Base-by-base conservation (phyloP, 2,888 invertebrate species). In the Andrena bicolor region DNA sequence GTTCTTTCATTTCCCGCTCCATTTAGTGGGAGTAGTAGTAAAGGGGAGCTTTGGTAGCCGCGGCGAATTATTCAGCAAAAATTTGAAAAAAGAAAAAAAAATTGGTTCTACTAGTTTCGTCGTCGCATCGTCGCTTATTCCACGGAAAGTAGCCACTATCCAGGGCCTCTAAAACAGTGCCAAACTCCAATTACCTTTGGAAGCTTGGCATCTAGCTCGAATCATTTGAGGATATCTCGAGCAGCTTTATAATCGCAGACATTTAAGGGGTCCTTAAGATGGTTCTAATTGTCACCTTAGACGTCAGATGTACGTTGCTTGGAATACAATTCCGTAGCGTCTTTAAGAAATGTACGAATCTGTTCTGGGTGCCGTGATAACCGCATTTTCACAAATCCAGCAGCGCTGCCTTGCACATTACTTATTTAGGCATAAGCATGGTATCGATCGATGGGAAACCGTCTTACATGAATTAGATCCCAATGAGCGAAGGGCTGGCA, bases 311-410 rank as follows among this genome's bases (percentile, higher is more conserved):
- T n/a, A 10, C 8, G 2, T 56, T 8, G 2, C 20, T 35, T 49
- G 49, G 26, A 20, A 58, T 69, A 20, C 1, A 26, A 69, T 75
- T 81, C 82, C 69, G 64, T 60, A 72, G 76, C 82, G 82, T 82
- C 61, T 32, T 82, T 82, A 82, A 82, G 82, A 82, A 82, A 82
- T 82, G n/a, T 82, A 82, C 82, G 76, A 82, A 82, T 53, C 20
- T 35, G 16, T 5, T 28, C 10, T 8, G 16, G 66, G 35, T n/a
- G 32, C 13, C 35, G 28, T 30, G 58, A 49, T 6, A n/a, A 13
- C 32, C 30, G 6, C 23, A 10, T 7, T 23, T 65, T 13, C 23
- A 30, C 58, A 58, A 65, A 23, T 56, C 16, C 3, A 41, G 6
- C 26, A 32, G 20, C 16, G 35, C 7, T 13, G 8, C 28, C 68